These are phyloP conservation scores for Torymus aiolomorphi DNA, from an alignment of 2,888 invertebrate genomes.

Conservation along the genomic window DNA sequence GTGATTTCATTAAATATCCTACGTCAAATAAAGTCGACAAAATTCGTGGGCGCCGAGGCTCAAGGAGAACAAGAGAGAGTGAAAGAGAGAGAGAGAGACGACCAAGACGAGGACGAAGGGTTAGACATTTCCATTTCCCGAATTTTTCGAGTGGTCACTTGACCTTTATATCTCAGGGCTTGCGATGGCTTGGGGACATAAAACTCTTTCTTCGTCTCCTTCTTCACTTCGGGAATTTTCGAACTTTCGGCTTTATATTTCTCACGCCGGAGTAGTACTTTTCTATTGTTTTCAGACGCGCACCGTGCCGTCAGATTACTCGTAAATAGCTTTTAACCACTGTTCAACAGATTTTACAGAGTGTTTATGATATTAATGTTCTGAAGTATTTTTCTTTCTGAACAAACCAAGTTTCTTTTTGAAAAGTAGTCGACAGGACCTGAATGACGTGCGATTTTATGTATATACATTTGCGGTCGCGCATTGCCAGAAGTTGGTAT, in stretches of 20 bases:
- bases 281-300: constrained; percentile 11
- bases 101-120: constrained; percentile 12
- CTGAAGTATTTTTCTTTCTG: too few relatives aligned
- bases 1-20: constrained; percentile 48
- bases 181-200: not conserved
- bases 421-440: too few relatives aligned
- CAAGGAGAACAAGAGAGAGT: constrained; percentile 4
- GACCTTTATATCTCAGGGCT: constrained; percentile 32
- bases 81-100: not conserved
- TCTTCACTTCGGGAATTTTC: constrained; percentile 23
- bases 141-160: constrained; percentile 47
- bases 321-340: not conserved
- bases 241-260: constrained; percentile 4
- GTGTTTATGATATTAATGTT: too few relatives aligned
- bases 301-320: not conserved
- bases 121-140: constrained; percentile 48
- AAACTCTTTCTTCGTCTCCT: constrained; percentile 31
- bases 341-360: too few relatives aligned
- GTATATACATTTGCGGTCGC: too few relatives aligned
- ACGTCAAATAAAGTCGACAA: constrained; percentile 24
- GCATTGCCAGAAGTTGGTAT: too few relatives aligned
- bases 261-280: not conserved
- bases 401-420: too few relatives aligned
- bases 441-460: too few relatives aligned
- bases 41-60: constrained; percentile 8